Conservation (phyloP, 2,888 invertebrate species). For the Cartodere bifasciata region DNA sequence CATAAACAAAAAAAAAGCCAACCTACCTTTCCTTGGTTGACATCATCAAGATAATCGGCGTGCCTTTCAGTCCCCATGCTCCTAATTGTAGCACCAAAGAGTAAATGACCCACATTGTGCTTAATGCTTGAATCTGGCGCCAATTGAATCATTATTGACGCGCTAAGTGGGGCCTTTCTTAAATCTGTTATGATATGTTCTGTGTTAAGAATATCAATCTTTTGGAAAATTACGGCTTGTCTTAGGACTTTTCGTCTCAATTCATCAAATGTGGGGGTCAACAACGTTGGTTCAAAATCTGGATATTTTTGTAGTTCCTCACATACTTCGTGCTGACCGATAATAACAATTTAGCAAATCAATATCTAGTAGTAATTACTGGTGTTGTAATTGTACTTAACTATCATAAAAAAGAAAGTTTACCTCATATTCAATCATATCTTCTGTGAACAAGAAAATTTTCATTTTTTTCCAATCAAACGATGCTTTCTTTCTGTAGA, state of each 20-base stretch:
- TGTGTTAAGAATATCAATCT: slow-evolving; percentile 47
- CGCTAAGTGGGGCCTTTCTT: slow-evolving; percentile 36
- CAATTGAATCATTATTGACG: slow-evolving; percentile 44
- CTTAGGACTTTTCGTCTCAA: slow-evolving; percentile 43
- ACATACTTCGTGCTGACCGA: slow-evolving; percentile 24
- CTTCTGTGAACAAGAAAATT: slow-evolving; percentile 40
- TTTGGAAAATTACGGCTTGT: slow-evolving; percentile 49
- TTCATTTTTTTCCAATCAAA: slow-evolving; percentile 56
- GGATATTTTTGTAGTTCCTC: slow-evolving; percentile 21
- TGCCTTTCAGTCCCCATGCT: slow-evolving; percentile 55
- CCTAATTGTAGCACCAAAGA: slow-evolving; percentile 52
- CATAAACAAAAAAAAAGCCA: too few species aligned
- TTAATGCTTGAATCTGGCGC: slow-evolving; percentile 54
- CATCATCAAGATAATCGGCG: slow-evolving; percentile 39
- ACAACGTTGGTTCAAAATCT: slow-evolving; percentile 21
- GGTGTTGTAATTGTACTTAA: slow-evolving; percentile 1
- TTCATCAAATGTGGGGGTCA: slow-evolving; percentile 22
- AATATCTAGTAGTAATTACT: background rate
- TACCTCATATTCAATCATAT: slow-evolving; percentile 40
- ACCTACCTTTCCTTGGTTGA: slow-evolving; percentile 25
- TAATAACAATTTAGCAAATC: slow-evolving; percentile 9
- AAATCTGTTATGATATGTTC: slow-evolving; percentile 42
- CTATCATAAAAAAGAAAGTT: slow-evolving; percentile 2
- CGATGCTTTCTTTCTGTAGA: slow-evolving; percentile 47
- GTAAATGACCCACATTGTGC: slow-evolving; percentile 44